Evolutionary conservation across 2,113 vertebrate species (phyloP), one percentile per base, ranked within the genome.

Genomic region (Panurus biarmicus): DNA sequence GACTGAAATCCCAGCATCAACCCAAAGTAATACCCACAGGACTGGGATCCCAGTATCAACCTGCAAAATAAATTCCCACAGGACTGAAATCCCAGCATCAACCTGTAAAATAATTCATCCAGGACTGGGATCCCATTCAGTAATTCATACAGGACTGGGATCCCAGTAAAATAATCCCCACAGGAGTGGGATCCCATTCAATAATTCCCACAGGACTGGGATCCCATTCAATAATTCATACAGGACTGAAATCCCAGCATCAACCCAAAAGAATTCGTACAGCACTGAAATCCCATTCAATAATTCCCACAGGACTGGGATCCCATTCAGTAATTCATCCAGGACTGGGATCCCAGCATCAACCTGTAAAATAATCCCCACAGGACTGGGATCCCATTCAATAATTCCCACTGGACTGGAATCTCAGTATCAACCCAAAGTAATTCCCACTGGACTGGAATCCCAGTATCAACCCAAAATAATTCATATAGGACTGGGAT

Each of bases 1-100:
- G 47, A 23, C 6, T 26, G 48, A 14, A 29, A 84, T 26, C 29
- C 25, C 74, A 60, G 28, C 0, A 16, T 11, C 19, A 69, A 11
- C 16, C 50, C n/a, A n/a, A 35, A 29, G 42, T n/a, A n/a, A 42
- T 14, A 58, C 14, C 9, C 0, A 3, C 31, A 8, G 5, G 2
- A 8, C 40, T 40, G 35, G 36, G 74, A 84, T 29, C 31, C 28
- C 73, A 78, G 28, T 0, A 16, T 11, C 19, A 69, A 11, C 16
- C 50, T 54, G 18, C 28, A 15, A 22, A n/a, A 28, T 23, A 50
- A 67, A 42, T 42, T 42, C 40, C 9, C 12, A 53, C 47, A 48
- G 47, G 47, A 23, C 6, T 26, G 48, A 14, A 29, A 84, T 26
- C 29, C 25, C 74, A 60, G 28, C 0, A 16, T 11, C 19, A 69